Base-by-base conservation (phyloP, 1,140 invertebrate genomes). In the Drosophila prosaltans region DNA sequence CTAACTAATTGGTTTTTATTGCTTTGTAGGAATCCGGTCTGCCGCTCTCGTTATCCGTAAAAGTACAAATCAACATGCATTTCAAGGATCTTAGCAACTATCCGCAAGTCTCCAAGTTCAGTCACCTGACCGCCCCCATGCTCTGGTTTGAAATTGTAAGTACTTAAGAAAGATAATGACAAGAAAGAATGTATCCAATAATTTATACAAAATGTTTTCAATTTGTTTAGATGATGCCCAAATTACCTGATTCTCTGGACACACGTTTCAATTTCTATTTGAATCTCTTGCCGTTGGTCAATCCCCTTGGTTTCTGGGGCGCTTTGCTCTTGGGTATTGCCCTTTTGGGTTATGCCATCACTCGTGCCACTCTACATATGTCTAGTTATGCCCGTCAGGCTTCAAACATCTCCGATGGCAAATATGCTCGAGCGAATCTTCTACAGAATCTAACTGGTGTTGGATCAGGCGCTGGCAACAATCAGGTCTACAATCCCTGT, bases 101-200 rank as follows among this genome's bases (percentile, higher is more conserved):
- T 68, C 93, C 93, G 0, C 93, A 95, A 63, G 93, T 94, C 0
- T 94, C 94, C 4, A 92, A 89, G 75, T 97, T 97, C 73, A 93
- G 94, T 16, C 92, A 97, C 79, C 92, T 96, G 72, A 94, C 95
- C 0, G 81, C 97, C 1, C 96, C 96, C 0, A 91, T 97, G 75
- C 92, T 97, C 1, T 97, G 96, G 96, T 96, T 96, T 74, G 96
- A 97, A 94, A 96, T 97, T 82, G 96, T 97, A 94, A 95, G 96
- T 95, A 51, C 26, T 75, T 39, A 2, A 43, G 9, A 26, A 45
- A 41, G 1, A 11, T 30, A 30, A 30, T 30, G 0, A 2, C 4
- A 30, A 30, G 4, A 30, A 30, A 39, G 1, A 10, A 54, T 9
- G 48, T 2, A 64, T 21, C 6, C 6, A 4, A 36, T 7, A n/a